Evolutionary conservation across 2,888 invertebrate genomes (phyloP).

Genomic region (Muscina levida): DNA sequence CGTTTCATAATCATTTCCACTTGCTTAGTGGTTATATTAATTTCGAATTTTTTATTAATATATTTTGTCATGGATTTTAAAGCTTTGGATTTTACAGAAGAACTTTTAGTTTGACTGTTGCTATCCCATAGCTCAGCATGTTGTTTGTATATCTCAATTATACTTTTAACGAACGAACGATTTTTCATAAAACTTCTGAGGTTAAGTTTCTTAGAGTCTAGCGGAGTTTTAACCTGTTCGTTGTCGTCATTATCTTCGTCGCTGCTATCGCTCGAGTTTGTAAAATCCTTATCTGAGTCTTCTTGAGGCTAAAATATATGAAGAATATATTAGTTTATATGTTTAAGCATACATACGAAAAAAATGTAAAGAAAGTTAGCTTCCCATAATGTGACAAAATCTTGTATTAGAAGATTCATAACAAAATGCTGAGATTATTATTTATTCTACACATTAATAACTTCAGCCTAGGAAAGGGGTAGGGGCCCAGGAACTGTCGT

Average conservation of each 20-base stretch:
- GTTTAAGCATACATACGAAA: too few relatives aligned
- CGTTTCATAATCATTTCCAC: constrained; percentile 55
- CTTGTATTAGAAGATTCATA: too few relatives aligned
- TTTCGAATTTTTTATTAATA: constrained; percentile 51
- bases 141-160: constrained; percentile 51
- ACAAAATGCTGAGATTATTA: too few relatives aligned
- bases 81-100: constrained; percentile 37
- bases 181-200: constrained; percentile 53
- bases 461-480: too few relatives aligned
- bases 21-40: constrained; percentile 38
- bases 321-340: too few relatives aligned
- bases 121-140: constrained; percentile 48
- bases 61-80: constrained; percentile 23
- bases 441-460: too few relatives aligned
- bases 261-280: constrained; percentile 2
- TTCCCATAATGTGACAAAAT: too few relatives aligned
- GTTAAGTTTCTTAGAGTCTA: not conserved
- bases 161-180: constrained; percentile 47
- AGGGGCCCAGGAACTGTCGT: too few relatives aligned
- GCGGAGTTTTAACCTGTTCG: constrained; percentile 3
- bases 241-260: constrained; percentile 17
- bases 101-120: constrained; percentile 19
- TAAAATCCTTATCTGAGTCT: constrained; percentile 10
- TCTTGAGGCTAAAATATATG: constrained; percentile 39
- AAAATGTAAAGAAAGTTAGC: too few relatives aligned